Evolutionary conservation across 2,797 vertebrate genomes (phyloP).

Genomic region (Smutsia gigantea): DNA sequence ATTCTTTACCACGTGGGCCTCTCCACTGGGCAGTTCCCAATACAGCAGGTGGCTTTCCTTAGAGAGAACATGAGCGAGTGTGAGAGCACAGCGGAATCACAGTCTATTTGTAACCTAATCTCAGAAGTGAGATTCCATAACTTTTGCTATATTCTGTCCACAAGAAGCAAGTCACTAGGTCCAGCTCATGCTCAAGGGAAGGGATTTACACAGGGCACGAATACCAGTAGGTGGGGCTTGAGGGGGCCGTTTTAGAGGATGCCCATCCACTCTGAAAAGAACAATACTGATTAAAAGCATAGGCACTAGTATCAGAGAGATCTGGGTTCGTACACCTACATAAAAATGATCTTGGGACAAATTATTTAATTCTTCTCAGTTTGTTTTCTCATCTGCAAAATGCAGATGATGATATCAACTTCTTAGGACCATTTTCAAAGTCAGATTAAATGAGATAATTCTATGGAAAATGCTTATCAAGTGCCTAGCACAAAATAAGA

Average conservation of each 20-base stretch:
- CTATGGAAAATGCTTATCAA: neutral
- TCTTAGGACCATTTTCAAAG: neutral
- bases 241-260: neutral
- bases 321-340: neutral
- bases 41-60: neutral
- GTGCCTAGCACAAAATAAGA: neutral
- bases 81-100: neutral
- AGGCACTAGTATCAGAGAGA: neutral
- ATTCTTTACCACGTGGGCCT: neutral
- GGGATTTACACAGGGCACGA: neutral
- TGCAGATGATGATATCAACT: too few relatives aligned
- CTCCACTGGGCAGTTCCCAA: neutral
- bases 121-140: neutral
- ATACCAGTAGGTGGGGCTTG: neutral
- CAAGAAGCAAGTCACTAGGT: neutral
- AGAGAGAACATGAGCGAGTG: neutral
- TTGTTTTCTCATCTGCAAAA: neutral
- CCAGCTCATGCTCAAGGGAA: neutral
- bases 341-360: neutral
- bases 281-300: neutral
- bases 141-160: neutral
- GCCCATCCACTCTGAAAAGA: neutral
- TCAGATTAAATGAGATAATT: neutral
- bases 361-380: neutral
- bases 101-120: neutral